phyloP scores from a whole-genome alignment of 2,888 invertebrate species.

The Buathra laborator region DNA sequence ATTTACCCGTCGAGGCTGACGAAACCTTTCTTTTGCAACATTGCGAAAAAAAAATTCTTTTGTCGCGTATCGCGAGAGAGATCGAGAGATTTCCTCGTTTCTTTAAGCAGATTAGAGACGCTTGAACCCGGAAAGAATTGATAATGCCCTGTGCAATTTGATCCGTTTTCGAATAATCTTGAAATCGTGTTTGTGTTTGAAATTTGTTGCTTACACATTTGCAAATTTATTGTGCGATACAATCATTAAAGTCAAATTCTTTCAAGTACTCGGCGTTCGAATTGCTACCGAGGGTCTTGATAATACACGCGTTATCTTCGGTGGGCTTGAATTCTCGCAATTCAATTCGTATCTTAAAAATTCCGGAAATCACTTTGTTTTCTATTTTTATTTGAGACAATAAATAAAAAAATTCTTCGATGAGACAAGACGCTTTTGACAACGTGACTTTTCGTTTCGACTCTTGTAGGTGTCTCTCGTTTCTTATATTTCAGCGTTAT shows the following conservation, averaged over 20 bases:
- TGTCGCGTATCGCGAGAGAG: conserved; percentile 1
- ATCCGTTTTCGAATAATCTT: not conserved
- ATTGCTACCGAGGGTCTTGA: too few relatives aligned
- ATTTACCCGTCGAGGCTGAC: conserved; percentile 6
- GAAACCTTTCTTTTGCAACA: not conserved
- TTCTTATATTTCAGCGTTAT: conserved; percentile 66
- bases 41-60: not conserved
- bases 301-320: too few relatives aligned
- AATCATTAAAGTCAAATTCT: too few relatives aligned
- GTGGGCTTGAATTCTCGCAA: too few relatives aligned
- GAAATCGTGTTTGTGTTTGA: too few relatives aligned
- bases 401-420: not conserved
- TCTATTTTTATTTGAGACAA: not conserved
- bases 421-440: conserved; percentile 8
- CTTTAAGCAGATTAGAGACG: not conserved
- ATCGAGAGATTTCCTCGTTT: conserved; percentile 9
- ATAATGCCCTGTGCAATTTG: not conserved
- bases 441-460: conserved; percentile 61
- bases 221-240: not conserved
- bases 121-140: not conserved
- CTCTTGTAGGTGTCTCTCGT: conserved; percentile 21
- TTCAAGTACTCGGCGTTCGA: too few relatives aligned
- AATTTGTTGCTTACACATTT: not conserved
- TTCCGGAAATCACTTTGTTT: not conserved
- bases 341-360: too few relatives aligned